Conservation (phyloP, 2,797 vertebrate genomes). For the Pipistrellus pygmaeus region DNA sequence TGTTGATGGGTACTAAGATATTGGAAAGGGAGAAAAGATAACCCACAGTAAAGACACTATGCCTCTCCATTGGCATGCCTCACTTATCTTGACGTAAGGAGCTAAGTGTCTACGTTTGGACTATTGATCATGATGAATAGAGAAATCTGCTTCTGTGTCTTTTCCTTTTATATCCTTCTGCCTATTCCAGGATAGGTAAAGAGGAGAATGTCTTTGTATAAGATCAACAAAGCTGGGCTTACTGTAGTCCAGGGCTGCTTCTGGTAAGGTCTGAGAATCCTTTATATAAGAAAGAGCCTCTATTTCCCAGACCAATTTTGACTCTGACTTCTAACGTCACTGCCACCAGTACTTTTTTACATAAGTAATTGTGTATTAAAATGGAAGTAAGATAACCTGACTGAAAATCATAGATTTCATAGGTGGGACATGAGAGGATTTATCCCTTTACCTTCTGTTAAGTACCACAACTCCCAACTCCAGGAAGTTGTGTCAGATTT, state of each 20-base stretch:
- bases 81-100: constrained; percentile 1
- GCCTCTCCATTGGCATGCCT: neutral
- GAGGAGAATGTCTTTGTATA: neutral
- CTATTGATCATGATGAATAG: constrained; percentile 5
- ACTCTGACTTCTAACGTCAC: constrained; percentile 5
- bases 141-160: constrained; percentile 2
- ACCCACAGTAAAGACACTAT: neutral
- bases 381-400: constrained; percentile 13
- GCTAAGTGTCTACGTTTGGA: neutral
- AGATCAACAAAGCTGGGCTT: neutral
- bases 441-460: neutral
- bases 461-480: neutral
- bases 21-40: neutral
- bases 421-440: neutral
- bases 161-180: neutral
- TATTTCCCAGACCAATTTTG: neutral
- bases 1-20: neutral
- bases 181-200: neutral
- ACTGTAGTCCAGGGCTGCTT: neutral
- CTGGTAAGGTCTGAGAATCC: neutral
- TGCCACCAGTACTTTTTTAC: neutral
- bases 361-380: constrained; percentile 17
- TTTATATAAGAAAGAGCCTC: constrained; percentile 11
- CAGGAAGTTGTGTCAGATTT: constrained; percentile 25
- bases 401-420: neutral